Base-by-base conservation (phyloP, 1,140 invertebrate species). In the Formica exsecta region DNA sequence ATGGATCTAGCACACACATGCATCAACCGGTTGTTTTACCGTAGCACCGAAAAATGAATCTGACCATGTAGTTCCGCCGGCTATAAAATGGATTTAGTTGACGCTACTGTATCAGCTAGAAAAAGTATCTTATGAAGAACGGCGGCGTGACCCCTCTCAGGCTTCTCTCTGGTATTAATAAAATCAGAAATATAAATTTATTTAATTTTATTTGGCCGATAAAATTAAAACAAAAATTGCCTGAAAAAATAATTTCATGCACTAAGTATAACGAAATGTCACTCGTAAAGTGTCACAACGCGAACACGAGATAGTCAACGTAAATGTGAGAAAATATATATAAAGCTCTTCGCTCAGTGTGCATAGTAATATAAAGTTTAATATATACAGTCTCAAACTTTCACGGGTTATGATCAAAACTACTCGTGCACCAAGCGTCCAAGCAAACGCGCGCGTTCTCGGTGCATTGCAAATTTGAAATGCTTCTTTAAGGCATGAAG, bases 381-480 rank as follows among this genome's bases (percentile, higher is more conserved):
- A 88, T 86, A 32, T 32, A 32, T 32, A 80, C 51, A n/a, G 13
- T 41, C 71, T 77, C 76, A 66, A 88, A 89, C 87, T 88, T 88
- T 48, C 84, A 13, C 71, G 84, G 70, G 71, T 89, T 88, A 88
- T 83, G 84, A 88, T 88, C 87, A 70, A 76, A 65, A 85, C 86
- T 79, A 70, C 74, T 76, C 29, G 38, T 44, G 44, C 48, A 44
- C 13, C 13, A 61, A 61, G 19, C 38, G 16, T n/a, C 38, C 25
- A 29, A 25, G 13, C 68, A 25, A 41, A 11, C 6, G 51, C 38
- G 36, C 51, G 65, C 54, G 1, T 19, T 75, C 57, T 66, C 81
- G 61, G 16, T 51, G 74, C 79, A 89, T 74, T 89, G 85, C 85
- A 90, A 87, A 90, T 89, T 89, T 41, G 79, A 84, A 79, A 87